Conservation (phyloP, 1,140 invertebrate species). For the Sycobia sp. region DNA sequence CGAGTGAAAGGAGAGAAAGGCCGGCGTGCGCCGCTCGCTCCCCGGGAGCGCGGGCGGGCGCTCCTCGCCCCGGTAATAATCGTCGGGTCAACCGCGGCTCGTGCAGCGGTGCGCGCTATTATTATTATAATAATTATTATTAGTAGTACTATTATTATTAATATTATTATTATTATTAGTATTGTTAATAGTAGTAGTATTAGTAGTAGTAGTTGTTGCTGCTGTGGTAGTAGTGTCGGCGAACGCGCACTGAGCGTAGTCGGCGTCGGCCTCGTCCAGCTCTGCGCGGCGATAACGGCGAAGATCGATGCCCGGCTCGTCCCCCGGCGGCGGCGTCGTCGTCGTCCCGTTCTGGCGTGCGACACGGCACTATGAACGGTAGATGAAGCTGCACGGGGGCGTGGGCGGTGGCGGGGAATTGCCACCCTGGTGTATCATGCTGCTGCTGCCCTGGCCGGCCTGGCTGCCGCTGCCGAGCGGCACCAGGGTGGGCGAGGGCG, state of each 20-base stretch:
- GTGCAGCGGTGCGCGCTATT: slow-evolving; percentile 21
- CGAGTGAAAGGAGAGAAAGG: too few species aligned
- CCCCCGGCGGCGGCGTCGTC: too few species aligned
- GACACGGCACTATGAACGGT: slow-evolving; percentile 64
- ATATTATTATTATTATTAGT: too few species aligned
- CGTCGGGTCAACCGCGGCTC: slow-evolving; percentile 12
- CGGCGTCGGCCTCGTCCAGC: too few species aligned
- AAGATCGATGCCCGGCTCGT: too few species aligned
- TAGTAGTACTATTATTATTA: too few species aligned
- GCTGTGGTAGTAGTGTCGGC: background rate
- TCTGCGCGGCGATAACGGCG: slow-evolving; percentile 4
- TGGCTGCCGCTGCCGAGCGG: slow-evolving; percentile 47
- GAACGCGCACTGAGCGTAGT: background rate
- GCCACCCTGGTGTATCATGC: slow-evolving; percentile 33
- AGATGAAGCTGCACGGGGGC: slow-evolving; percentile 68
- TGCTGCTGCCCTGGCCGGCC: slow-evolving; percentile 12
- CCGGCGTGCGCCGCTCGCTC: too few species aligned
- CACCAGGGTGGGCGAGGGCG: slow-evolving; percentile 58
- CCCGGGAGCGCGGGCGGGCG: too few species aligned
- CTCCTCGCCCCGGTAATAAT: too few species aligned
- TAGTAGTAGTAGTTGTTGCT: too few species aligned
- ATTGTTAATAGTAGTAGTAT: too few species aligned
- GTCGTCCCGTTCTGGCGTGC: background rate
- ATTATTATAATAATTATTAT: too few species aligned
- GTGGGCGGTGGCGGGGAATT: slow-evolving; percentile 67